Evolutionary conservation across 2,113 vertebrate genomes (phyloP), one percentile per base, ranked within the genome.

Genomic region (Sciurus niger): DNA sequence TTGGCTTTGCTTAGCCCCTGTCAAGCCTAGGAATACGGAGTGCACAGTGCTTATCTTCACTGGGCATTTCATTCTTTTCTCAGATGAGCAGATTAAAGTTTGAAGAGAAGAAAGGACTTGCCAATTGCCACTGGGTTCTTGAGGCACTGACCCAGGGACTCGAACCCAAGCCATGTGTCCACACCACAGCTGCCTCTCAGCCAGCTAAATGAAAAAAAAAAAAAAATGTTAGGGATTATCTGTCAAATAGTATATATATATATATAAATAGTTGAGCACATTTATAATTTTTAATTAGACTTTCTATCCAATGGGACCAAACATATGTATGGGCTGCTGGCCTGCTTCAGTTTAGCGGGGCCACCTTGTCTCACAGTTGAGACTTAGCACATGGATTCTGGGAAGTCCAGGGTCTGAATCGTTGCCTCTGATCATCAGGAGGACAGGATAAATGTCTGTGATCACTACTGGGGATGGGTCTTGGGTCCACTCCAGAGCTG

Each of bases 401-500:
- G 72, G 74, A 91, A 74, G 51, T 84, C 96, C 68, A 20, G 55
- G 58, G 48, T 76, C 82, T 88, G 46, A 73, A 32, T 24, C 43
- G n/a, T 80, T 95, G 82, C 85, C 68, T 96, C 67, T 53, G 58
- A 25, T 16, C 55, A 72, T 73, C 83, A 67, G 30, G 53, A 79
- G 92, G 96, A 89, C 86, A 89, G 67, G 58, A 55, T 70, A 87
- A 67, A 70, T 85, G 97, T 98, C 97, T 96, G 96, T 98, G 97
- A 98, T 97, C 97, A 96, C 93, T 37, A 87, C 51, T 82, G 95
- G 76, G 37, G 63, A 37, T 72, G 80, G 89, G 11, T 65, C 40
- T 48, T 43, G 5, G 34, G 70, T 55, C 87, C 76, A 65, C 76
- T 40, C 77, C 93, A 74, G 67, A 94, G 60, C 87, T 88, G 16